Base-by-base conservation (phyloP, 2,888 invertebrate genomes). In the Drosophila anomalata region DNA sequence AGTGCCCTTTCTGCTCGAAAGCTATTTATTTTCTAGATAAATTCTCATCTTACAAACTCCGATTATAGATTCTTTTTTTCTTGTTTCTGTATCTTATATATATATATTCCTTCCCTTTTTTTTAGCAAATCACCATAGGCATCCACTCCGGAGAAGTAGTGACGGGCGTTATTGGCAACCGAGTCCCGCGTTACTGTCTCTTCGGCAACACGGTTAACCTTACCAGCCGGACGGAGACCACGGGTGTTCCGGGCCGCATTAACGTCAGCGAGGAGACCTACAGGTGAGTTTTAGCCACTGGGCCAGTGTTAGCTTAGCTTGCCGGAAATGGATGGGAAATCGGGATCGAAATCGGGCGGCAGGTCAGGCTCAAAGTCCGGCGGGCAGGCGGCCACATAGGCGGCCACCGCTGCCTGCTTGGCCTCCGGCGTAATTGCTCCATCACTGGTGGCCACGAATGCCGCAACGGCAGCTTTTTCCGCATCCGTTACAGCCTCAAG, bases 181-280 rank as follows among this genome's bases (percentile, higher is more conserved):
- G 97, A 72, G 97, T 98, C 96, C 98, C 98, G 0, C 94, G 98
- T 29, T 98, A 97, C 91, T 97, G 97, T 84, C 94, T 98, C 31
- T 98, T 98, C 89, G 98, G 98, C 6, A 98, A 98, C 92, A 98
- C 98, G 0, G 98, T 98, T 12, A 98, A 98, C 92, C 91, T 98
- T 70, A 98, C 98, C 57, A 97, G 97, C 91, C 94, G 98, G 69
- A 97, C 97, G 1, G 98, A 98, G 92, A 98, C 98, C 20, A 98
- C 98, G 0, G 98, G 98, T 0, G 94, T 95, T 52, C 95, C 96
- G 12, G 98, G 97, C 22, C 95, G 94, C 84, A 97, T 98, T 81
- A 98, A 98, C 91, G 97, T 98, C 72, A 97, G 97, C 50, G 97
- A 97, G 90, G 96, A 96, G 87, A 97, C 97, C 68, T 97, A 97